A percentile compares a stretch with the other conserved stretches of the same genome.
These are phyloP conservation scores for Andrena dorsata DNA, from an alignment of 2,888 invertebrate species.

Conservation along the genomic window DNA sequence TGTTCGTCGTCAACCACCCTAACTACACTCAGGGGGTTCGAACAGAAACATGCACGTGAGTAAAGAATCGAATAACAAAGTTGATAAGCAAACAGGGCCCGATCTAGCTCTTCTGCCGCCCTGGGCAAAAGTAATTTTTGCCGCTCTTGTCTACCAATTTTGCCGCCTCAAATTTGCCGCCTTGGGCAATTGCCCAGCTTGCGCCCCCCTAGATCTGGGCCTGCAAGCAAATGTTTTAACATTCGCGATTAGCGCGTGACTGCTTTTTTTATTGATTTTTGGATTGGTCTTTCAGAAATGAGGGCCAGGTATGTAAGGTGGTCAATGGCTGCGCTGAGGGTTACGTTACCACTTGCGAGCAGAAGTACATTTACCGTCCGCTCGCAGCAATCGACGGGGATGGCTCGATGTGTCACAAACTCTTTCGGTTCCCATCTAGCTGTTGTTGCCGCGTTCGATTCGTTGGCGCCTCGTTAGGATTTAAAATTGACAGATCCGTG, in stretches of 20 bases:
- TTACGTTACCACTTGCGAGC: constrained; percentile 86
- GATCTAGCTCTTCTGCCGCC: too few species aligned
- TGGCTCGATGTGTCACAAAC: constrained; percentile 85
- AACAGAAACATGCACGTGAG: constrained; percentile 86
- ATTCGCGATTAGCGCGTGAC: too few species aligned
- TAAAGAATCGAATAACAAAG: background rate
- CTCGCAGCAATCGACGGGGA: constrained; percentile 86
- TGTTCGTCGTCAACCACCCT: constrained; percentile 88
- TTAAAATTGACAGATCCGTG: background rate
- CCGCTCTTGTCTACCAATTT: too few species aligned
- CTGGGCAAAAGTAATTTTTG: too few species aligned
- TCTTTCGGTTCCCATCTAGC: constrained; percentile 90
- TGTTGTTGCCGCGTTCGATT: constrained; percentile 88
- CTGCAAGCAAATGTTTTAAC: too few species aligned
- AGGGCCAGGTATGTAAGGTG: constrained; percentile 79
- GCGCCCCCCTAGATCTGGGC: too few species aligned
- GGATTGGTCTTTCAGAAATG: constrained; percentile 68
- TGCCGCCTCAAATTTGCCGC: too few species aligned
- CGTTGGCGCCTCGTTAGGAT: constrained; percentile 37
- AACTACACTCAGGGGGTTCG: constrained; percentile 89
- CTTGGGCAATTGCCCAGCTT: too few species aligned
- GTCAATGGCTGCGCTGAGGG: constrained; percentile 82
- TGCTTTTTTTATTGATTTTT: background rate
- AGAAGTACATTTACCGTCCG: constrained; percentile 87
- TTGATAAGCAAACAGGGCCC: too few species aligned